Evolutionary conservation across 2,888 invertebrate species (phyloP), one percentile per base, ranked within the genome.

Genomic region (Drosophila tanythrix): DNA sequence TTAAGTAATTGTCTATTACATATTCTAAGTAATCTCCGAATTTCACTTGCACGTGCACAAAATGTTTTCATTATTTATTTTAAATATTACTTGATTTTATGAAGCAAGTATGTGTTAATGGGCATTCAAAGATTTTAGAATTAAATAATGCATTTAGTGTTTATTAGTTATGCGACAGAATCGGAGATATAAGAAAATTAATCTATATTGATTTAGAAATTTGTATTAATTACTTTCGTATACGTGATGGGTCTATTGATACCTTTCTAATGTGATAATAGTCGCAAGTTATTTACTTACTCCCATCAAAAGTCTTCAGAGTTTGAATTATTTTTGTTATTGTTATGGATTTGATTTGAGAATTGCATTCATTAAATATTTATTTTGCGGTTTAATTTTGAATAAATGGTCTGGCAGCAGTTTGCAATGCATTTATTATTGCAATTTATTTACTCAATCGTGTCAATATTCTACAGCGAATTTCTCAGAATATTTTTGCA

Each of bases 341-440:
- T 46, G 46, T 25, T 36, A 11, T 25, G 6, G 13, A 52, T 21
- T 46, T 31, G 4, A 8, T 52, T 52, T 7, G 13, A 52, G 33
- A 7, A 53, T 35, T 5, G 10, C 3, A 15, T 55, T 36, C 21
- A 2, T 10, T 5, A 33, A n/a, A 35, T 25, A 21, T 35, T 10
- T 35, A 10, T 29, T 29, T 7, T 50, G 50, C 5, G 2, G 29
- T 50, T 50, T 3, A 1, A 10, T 18, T 29, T 18, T 25, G 50
- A 13, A 48, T 25, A 48, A 15, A 15, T 53, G 10, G 15, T 35
- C 35, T 15, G 4, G 8, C 53, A 35, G 15, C 10, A 21, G 33
- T 11, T 52, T 27, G 35, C 38, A 48, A 40, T 15, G 31, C 33
- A 68, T 57, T 27, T 15, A 8, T 21, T 52, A 60, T 33, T 31